Base-by-base conservation (phyloP, 2,113 vertebrate species). In the Scatophagus argus region DNA sequence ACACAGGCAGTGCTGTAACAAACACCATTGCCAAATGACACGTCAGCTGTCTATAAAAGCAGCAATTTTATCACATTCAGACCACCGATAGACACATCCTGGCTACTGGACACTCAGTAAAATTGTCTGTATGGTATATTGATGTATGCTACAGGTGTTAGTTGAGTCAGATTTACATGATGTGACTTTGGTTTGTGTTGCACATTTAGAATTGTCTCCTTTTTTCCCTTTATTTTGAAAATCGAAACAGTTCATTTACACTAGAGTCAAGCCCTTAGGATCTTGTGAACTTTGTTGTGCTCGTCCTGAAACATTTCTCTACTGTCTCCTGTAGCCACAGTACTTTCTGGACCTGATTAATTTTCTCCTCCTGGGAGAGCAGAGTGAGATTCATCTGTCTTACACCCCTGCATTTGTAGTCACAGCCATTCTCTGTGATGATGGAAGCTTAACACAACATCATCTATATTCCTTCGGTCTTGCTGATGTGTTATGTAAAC, bases 381-480 rank as follows among this genome's bases (percentile, higher is more conserved):
- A 47, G 63, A 38, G 75, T 54, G 67, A 65, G 76, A 84, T 82
- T 83, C 81, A 89, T 91, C 80, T 43, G 62, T 90, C 87, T 81
- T 70, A 59, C 81, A 67, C 75, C 49, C 32, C 54, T 72, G 43
- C 67, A 75, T 88, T 92, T 85, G 69, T 86, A 75, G 78, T 86
- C 82, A 34, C 86, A 81, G 82, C 77, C 69, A 77, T 81, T 84
- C 84, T 80, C 79, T 66, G 77, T 56, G 70, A 89, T 90, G 88
- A 92, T 89, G 64, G 72, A 88, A 85, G 67, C 78, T 87, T 73
- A 92, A 81, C 89, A 86, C 81, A 90, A 82, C 82, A 90, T 90
- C 88, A 87, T 92, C 89, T 83, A 87, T 90, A 92, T 89, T 82
- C 81, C 84, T 86, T 71, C 63, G 69, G 81, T 83, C 86, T 79